Conservation (phyloP, 64 coral and sea anemone species). For the Cladopsammia gracilis region DNA sequence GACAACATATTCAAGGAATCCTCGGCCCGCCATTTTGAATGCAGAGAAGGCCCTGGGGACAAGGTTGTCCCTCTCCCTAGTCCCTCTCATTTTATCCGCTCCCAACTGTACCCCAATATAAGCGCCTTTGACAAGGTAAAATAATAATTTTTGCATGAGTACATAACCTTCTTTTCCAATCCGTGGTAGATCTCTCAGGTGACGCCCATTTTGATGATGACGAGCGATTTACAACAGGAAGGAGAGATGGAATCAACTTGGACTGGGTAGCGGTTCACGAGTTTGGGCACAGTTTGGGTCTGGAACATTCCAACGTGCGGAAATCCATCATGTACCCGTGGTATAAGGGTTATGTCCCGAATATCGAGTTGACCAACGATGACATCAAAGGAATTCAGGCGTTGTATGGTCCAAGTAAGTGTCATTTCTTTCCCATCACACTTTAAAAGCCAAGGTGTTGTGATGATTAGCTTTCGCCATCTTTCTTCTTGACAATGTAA, state of each 20-base stretch:
- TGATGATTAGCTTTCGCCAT: too few relatives aligned
- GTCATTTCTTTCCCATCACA: neutral
- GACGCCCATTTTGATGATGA: slow-evolving; percentile 77
- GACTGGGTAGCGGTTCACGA: slow-evolving; percentile 76
- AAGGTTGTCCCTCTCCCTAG: too few relatives aligned
- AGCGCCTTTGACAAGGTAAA: too few relatives aligned
- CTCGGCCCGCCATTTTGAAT: too few relatives aligned
- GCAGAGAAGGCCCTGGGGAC: too few relatives aligned
- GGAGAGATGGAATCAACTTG: slow-evolving; percentile 44
- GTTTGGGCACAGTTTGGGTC: slow-evolving; percentile 80
- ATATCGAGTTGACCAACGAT: slow-evolving; percentile 34
- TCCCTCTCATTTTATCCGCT: too few relatives aligned
- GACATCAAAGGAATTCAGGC: slow-evolving; percentile 46
- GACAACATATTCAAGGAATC: too few relatives aligned
- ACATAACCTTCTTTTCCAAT: neutral
- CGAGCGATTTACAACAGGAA: slow-evolving; percentile 40
- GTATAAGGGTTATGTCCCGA: slow-evolving; percentile 40
- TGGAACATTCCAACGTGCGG: slow-evolving; percentile 50
- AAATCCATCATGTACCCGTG: slow-evolving; percentile 71
- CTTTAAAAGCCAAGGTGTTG: too few relatives aligned
- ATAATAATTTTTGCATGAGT: neutral
- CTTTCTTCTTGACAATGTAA: too few relatives aligned
- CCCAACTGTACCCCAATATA: too few relatives aligned
- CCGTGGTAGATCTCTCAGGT: slow-evolving; percentile 40
- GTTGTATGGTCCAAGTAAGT: slow-evolving; percentile 46